phyloP scores from a whole-genome alignment of 2,113 vertebrate species.

The Aegotheles bennettii region DNA sequence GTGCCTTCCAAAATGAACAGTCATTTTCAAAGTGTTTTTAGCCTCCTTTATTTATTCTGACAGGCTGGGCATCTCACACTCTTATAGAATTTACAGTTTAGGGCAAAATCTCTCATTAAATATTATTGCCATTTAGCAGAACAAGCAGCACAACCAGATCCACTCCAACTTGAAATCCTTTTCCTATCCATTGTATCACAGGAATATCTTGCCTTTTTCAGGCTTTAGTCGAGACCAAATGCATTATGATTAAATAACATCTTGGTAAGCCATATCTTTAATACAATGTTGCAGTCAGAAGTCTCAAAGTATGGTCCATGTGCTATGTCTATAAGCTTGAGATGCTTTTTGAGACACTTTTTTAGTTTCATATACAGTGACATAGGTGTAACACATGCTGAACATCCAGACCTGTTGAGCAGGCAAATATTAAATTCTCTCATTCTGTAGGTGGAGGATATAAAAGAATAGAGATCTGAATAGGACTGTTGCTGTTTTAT shows the following conservation, averaged over 20 bases:
- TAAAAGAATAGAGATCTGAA: not conserved
- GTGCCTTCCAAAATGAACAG: slow-evolving; percentile 54
- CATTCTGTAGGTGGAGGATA: not conserved
- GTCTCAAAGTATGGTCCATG: not conserved
- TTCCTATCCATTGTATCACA: not conserved
- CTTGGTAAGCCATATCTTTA: not conserved
- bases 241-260: not conserved
- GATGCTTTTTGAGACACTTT: not conserved
- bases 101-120: slow-evolving; percentile 16
- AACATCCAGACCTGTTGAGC: slow-evolving; percentile 21
- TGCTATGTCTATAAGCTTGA: not conserved
- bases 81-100: slow-evolving; percentile 2
- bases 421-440: not conserved
- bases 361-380: not conserved
- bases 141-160: not conserved
- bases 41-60: slow-evolving; percentile 34
- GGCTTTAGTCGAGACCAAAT: not conserved
- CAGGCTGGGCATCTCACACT: not conserved
- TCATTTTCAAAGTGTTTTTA: slow-evolving; percentile 39
- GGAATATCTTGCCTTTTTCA: not conserved
- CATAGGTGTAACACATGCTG: not conserved
- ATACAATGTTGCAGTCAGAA: not conserved
- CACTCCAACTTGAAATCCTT: not conserved
- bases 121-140: slow-evolving; percentile 3
- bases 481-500: not conserved